Base-by-base conservation (phyloP, 2,797 vertebrate genomes). In the Podargus strigoides region DNA sequence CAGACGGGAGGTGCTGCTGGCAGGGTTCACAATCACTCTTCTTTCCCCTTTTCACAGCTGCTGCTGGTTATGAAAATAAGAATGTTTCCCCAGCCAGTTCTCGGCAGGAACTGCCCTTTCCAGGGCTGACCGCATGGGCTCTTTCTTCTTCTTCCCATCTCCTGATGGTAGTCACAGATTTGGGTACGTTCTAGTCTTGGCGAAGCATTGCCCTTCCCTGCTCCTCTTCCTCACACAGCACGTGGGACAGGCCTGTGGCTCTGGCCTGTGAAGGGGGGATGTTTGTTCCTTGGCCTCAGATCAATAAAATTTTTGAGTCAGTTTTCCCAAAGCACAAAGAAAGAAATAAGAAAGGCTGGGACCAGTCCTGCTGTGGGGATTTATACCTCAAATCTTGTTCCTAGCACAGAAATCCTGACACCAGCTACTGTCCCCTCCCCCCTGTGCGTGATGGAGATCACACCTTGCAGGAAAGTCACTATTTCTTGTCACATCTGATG, bases 11-110 rank as follows among this genome's bases (percentile, higher is more conserved):
- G 87, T 79, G 89, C 62, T 90, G 90, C 90, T 92, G 84, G 88
- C 80, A 60, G 53, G 46, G 34, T 23, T 62, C 78, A 79, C 37
- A 52, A 46, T 52, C 20, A 1, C 76, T 95, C 44, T 72, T 79
- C 76, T 94, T 86, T 85, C 91, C 89, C 87, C 73, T 88, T 87
- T 44, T 28, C 46, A 77, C 93, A 93, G 91, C 93, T 96, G 94
- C 59, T 84, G 34, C 83, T 95, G 79, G 87, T 96, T 97, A 95
- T 50, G 70, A 64, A 90, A 94, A 55, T 1, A 72, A 85, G 87
- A 95, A 79, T 47, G n/a, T 78, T 78, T 94, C 88, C 85, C 74
- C 86, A 86, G 88, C 24, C 91, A 78, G 80, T 60, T 95, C 89
- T 81, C 12, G 1, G 93, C 83, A 96, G 78, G 87, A 96, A 42